Conservation (phyloP, 2,888 invertebrate species). For the Arctia plantaginis region DNA sequence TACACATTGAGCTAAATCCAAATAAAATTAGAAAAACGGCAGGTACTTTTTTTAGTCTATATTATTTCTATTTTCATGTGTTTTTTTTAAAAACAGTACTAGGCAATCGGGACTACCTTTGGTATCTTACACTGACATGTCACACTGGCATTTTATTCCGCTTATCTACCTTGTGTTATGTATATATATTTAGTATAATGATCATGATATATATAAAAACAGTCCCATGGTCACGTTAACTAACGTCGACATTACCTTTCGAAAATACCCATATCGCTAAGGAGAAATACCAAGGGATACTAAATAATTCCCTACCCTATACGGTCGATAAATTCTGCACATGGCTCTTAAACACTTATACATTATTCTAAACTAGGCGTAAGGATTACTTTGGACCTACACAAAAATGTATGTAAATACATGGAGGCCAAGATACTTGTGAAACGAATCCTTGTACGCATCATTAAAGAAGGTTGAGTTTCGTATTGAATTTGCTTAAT, state of each 20-base stretch:
- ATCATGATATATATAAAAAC: too few species aligned
- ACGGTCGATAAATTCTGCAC: conserved; percentile 38
- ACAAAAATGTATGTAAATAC: conserved; percentile 45
- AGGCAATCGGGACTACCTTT: too few species aligned
- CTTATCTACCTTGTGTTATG: too few species aligned
- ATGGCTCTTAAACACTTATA: conserved; percentile 44
- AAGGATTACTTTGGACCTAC: conserved; percentile 23
- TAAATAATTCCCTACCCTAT: conserved; percentile 35
- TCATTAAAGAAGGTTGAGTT: conserved; percentile 29
- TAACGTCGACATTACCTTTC: not conserved
- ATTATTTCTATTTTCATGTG: too few species aligned
- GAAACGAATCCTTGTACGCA: conserved; percentile 32
- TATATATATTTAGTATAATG: too few species aligned
- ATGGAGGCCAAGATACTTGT: conserved; percentile 32
- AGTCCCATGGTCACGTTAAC: too few species aligned
- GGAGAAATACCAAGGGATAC: conserved; percentile 22
- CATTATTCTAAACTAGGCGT: conserved; percentile 39
- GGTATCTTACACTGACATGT: too few species aligned
- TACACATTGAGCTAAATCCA: too few species aligned
- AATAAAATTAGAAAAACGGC: too few species aligned
- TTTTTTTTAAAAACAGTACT: too few species aligned
- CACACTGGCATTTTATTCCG: too few species aligned
- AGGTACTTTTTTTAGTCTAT: too few species aligned
- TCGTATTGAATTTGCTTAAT: conserved; percentile 31
- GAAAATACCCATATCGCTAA: conserved; percentile 27